Evolutionary conservation across 2,797 vertebrate genomes (phyloP).

Genomic region (Anabacerthia variegaticeps): DNA sequence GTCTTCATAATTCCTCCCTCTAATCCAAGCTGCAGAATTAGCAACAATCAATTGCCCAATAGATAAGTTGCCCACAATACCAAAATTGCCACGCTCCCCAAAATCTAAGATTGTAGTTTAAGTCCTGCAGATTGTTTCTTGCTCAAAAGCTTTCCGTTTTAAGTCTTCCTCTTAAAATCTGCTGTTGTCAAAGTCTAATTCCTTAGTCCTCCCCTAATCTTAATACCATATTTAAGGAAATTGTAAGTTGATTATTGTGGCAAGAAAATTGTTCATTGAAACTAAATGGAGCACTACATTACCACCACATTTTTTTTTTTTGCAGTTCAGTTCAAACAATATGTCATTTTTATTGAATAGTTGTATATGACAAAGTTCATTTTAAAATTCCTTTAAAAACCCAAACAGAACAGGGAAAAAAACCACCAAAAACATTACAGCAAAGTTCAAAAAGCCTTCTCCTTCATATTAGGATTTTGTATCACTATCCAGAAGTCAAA

Average conservation of each 20-base stretch:
- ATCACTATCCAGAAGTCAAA: background rate
- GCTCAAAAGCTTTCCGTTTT: background rate
- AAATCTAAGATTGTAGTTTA: background rate
- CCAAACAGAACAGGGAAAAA: background rate
- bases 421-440: background rate
- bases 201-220: background rate
- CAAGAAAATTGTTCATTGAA: background rate
- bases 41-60: background rate
- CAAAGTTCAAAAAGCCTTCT: background rate
- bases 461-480: accelerated
- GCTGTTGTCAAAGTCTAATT: background rate
- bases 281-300: background rate
- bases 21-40: background rate
- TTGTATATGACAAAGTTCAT: background rate
- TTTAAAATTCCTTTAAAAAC: background rate
- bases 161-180: background rate
- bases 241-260: background rate
- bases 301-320: background rate
- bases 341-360: background rate
- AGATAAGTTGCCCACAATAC: background rate
- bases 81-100: accelerated
- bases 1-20: background rate
- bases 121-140: background rate
- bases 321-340: background rate
- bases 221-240: background rate